Evolutionary conservation across 2,113 vertebrate species (phyloP).

Genomic region (Falco punctatus): DNA sequence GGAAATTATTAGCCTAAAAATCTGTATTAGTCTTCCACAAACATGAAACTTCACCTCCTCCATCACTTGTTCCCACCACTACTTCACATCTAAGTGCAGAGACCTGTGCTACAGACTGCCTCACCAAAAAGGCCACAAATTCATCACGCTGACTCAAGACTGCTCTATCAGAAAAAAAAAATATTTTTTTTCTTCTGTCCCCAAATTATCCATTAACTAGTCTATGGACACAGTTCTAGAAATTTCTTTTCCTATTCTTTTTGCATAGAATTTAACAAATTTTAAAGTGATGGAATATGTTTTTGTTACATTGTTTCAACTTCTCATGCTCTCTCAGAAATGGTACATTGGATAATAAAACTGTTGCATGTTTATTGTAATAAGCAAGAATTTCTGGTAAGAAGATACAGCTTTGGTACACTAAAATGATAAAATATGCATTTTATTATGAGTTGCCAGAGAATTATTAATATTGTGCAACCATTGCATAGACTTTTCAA

Average conservation of each 20-base stretch:
- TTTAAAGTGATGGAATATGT: not conserved
- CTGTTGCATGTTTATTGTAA: not conserved
- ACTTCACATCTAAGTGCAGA: not conserved
- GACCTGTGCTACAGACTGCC: not conserved
- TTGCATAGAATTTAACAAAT: not conserved
- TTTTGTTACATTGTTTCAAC: not conserved
- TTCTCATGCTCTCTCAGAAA: not conserved
- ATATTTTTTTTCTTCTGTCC: too few species aligned
- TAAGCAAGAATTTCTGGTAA: not conserved
- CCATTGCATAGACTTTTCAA: not conserved
- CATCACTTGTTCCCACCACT: accelerated
- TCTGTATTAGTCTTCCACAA: not conserved
- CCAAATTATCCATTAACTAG: not conserved
- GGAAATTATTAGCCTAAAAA: not conserved
- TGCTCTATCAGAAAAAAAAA: not conserved
- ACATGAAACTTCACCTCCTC: not conserved
- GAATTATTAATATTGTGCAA: not conserved
- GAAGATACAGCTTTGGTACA: not conserved
- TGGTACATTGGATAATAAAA: not conserved
- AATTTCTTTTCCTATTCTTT: not conserved
- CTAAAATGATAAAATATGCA: not conserved
- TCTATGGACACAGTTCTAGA: not conserved
- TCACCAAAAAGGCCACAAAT: not conserved
- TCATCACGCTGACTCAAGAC: not conserved
- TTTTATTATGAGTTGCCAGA: not conserved